Evolutionary conservation across 2,113 vertebrate genomes (phyloP).

Genomic region (Bambusicola thoracicus): DNA sequence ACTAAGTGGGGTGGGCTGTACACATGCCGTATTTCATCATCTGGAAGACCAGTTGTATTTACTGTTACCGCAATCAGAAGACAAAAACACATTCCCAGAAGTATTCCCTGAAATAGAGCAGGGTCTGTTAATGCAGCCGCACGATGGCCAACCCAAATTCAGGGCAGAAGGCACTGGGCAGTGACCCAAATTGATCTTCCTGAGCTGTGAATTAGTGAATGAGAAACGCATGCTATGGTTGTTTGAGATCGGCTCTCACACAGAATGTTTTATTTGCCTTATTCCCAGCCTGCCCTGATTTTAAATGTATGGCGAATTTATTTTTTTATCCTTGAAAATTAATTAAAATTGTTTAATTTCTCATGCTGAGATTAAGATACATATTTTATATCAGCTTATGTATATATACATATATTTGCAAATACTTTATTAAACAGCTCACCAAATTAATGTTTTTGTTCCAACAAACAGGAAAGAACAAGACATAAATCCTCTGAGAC

Average conservation of each 20-base stretch:
- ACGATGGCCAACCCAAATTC: not conserved
- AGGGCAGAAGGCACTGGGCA: conserved; percentile 36
- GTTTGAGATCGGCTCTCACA: not conserved
- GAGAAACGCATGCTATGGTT: not conserved
- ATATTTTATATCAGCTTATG: not conserved
- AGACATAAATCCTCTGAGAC: conserved; percentile 4
- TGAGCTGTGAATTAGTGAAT: conserved; percentile 7
- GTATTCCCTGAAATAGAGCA: not conserved
- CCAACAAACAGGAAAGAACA: conserved; percentile 20
- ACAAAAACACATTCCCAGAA: conserved; percentile 25
- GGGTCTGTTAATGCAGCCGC: conserved; percentile 7
- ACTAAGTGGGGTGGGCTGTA: not conserved
- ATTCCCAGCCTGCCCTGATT: not conserved
- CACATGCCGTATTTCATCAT: not conserved
- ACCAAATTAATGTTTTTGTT: conserved; percentile 13
- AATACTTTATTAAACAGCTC: conserved; percentile 47
- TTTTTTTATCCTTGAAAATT: conserved; percentile 27
- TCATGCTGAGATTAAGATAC: not conserved
- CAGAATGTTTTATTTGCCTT: not conserved
- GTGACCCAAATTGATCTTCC: conserved; percentile 11
- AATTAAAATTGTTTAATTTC: conserved; percentile 17
- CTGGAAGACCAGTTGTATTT: not conserved
- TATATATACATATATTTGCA: not conserved
- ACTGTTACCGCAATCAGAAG: conserved; percentile 13
- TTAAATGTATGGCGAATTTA: conserved; percentile 1